phyloP scores from a whole-genome alignment of 2,888 invertebrate genomes.

The Gastracanthus pulcherrimus region DNA sequence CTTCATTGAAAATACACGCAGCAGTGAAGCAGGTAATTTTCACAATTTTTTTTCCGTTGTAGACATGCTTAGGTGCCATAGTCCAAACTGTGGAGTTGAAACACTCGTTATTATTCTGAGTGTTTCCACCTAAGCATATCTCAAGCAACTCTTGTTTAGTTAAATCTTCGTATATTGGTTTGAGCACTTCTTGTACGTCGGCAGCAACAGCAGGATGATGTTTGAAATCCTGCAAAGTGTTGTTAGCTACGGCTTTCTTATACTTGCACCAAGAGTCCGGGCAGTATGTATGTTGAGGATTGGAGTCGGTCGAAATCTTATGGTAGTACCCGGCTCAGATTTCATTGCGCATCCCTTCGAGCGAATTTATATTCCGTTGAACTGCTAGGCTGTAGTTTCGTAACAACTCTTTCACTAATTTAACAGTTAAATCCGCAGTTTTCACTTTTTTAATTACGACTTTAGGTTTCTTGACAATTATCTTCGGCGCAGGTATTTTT shows the following conservation, averaged over 20 bases:
- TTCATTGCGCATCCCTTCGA: conserved; percentile 58
- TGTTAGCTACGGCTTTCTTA: conserved; percentile 41
- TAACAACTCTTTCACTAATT: conserved; percentile 53
- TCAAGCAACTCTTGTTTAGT: conserved; percentile 53
- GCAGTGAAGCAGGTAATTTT: conserved; percentile 56
- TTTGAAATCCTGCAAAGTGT: conserved; percentile 27
- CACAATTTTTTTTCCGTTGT: conserved; percentile 57
- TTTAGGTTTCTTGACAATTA: conserved; percentile 35
- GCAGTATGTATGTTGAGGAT: conserved; percentile 59
- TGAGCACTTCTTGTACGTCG: conserved; percentile 46
- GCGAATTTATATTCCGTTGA: conserved; percentile 46
- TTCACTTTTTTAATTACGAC: conserved; percentile 26
- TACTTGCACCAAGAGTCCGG: conserved; percentile 42
- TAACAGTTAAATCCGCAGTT: conserved; percentile 47
- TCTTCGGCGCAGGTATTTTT: conserved; percentile 45
- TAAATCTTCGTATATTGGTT: conserved; percentile 53
- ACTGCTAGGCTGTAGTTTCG: conserved; percentile 47
- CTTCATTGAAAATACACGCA: conserved; percentile 59
- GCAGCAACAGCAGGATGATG: conserved; percentile 45
- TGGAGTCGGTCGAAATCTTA: conserved; percentile 58
- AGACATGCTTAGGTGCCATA: conserved; percentile 60
- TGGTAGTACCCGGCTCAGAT: conserved; percentile 60
- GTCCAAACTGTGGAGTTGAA: conserved; percentile 57
- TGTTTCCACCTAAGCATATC: conserved; percentile 57
- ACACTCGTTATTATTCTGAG: conserved; percentile 60